Percentiles rank a stretch among this genome's conserved stretches.
Evolutionary conservation across 2,113 vertebrate species (phyloP).

Genomic region (Ornithorhynchus anatinus): DNA sequence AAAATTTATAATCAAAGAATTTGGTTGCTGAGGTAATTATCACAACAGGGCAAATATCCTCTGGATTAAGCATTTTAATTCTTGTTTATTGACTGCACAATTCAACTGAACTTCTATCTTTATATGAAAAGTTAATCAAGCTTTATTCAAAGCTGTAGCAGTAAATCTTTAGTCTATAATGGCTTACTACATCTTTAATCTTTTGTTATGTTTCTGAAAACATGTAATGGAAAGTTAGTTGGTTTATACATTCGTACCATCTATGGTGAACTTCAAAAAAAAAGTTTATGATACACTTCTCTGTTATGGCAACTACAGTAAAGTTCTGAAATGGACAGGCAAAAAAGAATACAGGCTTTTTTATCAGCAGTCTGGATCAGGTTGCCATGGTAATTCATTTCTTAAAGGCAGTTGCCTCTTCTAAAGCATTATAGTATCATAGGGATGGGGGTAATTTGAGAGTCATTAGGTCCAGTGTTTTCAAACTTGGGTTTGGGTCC

Average conservation of each 20-base stretch:
- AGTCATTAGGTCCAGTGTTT: no score
- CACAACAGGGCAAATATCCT: no score
- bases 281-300: neutral
- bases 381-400: neutral
- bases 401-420: neutral
- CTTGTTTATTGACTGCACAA: neutral
- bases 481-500: no score
- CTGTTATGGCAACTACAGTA: constrained; percentile 11
- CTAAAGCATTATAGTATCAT: neutral
- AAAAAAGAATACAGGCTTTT: no score
- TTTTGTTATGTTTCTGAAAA: constrained; percentile 23
- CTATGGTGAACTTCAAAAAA: constrained; percentile 15
- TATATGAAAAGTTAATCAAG: constrained; percentile 13
- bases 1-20: no score
- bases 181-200: neutral
- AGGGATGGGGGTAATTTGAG: neutral
- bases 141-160: constrained; percentile 31
- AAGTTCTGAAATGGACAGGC: neutral
- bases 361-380: neutral
- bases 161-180: neutral
- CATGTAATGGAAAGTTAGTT: neutral
- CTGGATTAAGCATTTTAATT: neutral
- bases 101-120: neutral
- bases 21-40: no score
- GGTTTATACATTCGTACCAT: neutral